Evolutionary conservation across 2,113 vertebrate species (phyloP).

Genomic region (Thomomys bottae): DNA sequence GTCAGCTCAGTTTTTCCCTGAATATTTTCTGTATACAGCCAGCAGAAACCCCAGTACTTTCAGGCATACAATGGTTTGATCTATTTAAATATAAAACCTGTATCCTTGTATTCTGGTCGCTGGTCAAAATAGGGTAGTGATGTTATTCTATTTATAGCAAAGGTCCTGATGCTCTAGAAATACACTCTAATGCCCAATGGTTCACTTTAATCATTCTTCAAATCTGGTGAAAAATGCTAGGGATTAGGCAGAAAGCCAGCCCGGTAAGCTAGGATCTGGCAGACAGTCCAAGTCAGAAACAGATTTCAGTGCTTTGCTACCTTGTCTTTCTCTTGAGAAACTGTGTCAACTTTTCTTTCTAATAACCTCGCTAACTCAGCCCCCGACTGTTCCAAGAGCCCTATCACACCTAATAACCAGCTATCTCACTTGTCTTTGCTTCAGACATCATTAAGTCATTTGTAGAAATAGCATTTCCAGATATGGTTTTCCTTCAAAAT

Average conservation of each 20-base stretch:
- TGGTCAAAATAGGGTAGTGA: not conserved
- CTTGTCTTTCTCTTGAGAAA: conserved; percentile 61
- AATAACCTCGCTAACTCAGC: conserved; percentile 40
- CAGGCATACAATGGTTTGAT: not conserved
- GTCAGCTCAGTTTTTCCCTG: not conserved
- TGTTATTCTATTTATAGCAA: conserved; percentile 51
- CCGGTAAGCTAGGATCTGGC: conserved; percentile 61
- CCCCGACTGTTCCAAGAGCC: not conserved
- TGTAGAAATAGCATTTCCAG: not conserved
- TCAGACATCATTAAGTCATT: conserved; percentile 21
- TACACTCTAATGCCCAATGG: conserved; percentile 20
- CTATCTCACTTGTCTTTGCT: not conserved
- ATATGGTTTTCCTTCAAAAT: not conserved
- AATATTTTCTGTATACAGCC: not conserved
- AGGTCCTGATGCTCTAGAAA: conserved; percentile 48
- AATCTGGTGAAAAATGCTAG: conserved; percentile 66
- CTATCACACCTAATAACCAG: not conserved
- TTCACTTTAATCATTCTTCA: conserved; percentile 58
- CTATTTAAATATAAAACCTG: conserved; percentile 18
- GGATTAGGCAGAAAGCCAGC: conserved; percentile 68
- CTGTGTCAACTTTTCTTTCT: conserved; percentile 34
- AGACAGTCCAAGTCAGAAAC: conserved; percentile 30
- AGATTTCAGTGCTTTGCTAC: conserved; percentile 31
- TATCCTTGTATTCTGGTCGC: not conserved
- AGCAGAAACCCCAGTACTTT: not conserved